Conservation (phyloP, 2,888 invertebrate species). For the Venusia cambrica region DNA sequence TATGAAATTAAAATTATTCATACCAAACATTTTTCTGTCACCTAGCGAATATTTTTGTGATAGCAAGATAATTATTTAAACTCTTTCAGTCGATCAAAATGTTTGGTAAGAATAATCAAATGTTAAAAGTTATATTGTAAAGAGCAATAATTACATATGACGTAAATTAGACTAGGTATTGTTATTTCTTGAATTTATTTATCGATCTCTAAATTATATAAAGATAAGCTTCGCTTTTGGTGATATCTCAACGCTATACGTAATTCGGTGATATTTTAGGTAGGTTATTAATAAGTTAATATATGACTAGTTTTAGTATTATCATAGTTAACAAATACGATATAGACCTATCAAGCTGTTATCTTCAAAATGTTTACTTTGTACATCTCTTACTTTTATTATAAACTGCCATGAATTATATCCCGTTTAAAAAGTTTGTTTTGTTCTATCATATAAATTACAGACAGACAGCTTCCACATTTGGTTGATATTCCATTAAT, state of each 20-base stretch:
- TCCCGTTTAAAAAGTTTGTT: conserved; percentile 45
- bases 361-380: conserved; percentile 56
- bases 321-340: conserved; percentile 40
- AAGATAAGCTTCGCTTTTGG: conserved; percentile 60
- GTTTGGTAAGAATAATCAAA: conserved; percentile 8
- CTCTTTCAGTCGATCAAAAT: conserved; percentile 8
- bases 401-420: conserved; percentile 48
- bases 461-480: too few species aligned
- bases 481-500: too few species aligned
- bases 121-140: conserved; percentile 13
- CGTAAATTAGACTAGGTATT: conserved; percentile 28
- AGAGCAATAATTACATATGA: conserved; percentile 30
- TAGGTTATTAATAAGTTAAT: conserved; percentile 50
- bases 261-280: conserved; percentile 75
- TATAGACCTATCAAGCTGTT: conserved; percentile 50
- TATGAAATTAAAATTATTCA: too few species aligned
- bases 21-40: too few species aligned
- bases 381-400: conserved; percentile 55
- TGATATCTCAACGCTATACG: conserved; percentile 73
- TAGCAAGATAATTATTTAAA: conserved; percentile 3
- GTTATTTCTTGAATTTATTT: conserved; percentile 58
- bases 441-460: too few species aligned
- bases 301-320: conserved; percentile 71
- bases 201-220: conserved; percentile 67
- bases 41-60: too few species aligned